These are phyloP conservation scores for Vannuccia rotundouncinata DNA, from an alignment of 2,888 invertebrate genomes.

Conservation along the genomic window DNA sequence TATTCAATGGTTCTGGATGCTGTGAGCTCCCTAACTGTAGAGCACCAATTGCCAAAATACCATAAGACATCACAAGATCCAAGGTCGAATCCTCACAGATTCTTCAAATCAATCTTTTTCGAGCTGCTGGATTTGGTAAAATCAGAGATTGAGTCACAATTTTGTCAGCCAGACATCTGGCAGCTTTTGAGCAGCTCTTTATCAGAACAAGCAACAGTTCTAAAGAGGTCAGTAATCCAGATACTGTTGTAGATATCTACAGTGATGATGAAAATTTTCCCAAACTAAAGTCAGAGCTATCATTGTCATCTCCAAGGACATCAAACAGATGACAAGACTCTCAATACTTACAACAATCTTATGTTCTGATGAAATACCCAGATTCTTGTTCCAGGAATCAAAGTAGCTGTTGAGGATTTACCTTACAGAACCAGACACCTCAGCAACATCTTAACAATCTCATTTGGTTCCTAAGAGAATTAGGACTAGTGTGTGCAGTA, in stretches of 20 bases:
- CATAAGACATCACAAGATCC: background rate
- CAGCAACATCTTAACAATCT: background rate
- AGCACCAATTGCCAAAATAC: slow-evolving; percentile 4
- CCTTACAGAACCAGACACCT: background rate
- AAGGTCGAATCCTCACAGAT: background rate
- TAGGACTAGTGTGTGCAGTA: background rate
- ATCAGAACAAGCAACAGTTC: background rate
- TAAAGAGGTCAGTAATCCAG: background rate
- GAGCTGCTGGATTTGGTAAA: background rate
- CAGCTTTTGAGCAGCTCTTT: background rate
- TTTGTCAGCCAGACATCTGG: background rate
- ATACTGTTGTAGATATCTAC: background rate
- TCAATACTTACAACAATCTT: background rate
- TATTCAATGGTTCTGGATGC: slow-evolving; percentile 3
- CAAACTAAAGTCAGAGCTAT: background rate
- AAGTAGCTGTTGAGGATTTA: background rate
- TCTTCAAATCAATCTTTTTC: background rate
- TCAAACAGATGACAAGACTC: background rate
- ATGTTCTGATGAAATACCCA: background rate
- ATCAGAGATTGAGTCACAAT: background rate
- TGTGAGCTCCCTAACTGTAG: background rate
- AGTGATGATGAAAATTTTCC: background rate
- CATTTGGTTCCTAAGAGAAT: background rate
- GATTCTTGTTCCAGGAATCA: background rate
- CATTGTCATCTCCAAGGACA: background rate